Evolutionary conservation across 2,113 vertebrate genomes (phyloP).

Genomic region (Aegypius monachus): DNA sequence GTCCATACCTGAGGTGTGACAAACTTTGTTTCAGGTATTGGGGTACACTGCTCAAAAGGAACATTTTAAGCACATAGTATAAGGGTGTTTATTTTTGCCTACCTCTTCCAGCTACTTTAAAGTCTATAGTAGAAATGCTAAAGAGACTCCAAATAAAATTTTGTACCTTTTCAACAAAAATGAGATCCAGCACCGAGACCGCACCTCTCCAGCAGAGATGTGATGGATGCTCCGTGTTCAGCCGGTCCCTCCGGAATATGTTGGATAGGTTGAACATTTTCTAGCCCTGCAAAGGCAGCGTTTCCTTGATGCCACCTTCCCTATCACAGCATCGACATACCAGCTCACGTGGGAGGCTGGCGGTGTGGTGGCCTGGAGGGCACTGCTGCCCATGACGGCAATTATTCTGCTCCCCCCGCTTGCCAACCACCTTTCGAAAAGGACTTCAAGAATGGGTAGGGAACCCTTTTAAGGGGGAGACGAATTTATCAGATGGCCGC

Average conservation of each 20-base stretch:
- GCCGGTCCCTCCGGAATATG: background rate
- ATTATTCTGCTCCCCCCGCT: accelerated
- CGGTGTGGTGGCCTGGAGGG: background rate
- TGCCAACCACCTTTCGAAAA: background rate
- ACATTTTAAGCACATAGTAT: background rate
- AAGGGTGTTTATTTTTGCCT: background rate
- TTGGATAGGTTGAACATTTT: background rate
- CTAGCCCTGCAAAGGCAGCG: background rate
- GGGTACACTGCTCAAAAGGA: background rate
- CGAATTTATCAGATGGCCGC: background rate
- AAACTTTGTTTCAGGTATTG: background rate
- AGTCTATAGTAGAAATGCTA: background rate
- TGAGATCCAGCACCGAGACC: background rate
- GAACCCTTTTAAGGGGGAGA: background rate
- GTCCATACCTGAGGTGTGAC: background rate
- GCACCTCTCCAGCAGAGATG: background rate
- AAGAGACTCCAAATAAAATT: background rate
- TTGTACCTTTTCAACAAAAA: background rate
- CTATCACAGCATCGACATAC: background rate
- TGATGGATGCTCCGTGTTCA: background rate
- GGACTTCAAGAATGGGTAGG: background rate
- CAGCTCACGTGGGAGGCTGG: background rate
- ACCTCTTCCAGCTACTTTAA: background rate
- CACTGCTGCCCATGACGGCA: background rate
- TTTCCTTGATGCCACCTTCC: background rate